These are phyloP conservation scores for Reinhardtius hippoglossoides DNA, from an alignment of 2,113 vertebrate genomes.

Conservation along the genomic window DNA sequence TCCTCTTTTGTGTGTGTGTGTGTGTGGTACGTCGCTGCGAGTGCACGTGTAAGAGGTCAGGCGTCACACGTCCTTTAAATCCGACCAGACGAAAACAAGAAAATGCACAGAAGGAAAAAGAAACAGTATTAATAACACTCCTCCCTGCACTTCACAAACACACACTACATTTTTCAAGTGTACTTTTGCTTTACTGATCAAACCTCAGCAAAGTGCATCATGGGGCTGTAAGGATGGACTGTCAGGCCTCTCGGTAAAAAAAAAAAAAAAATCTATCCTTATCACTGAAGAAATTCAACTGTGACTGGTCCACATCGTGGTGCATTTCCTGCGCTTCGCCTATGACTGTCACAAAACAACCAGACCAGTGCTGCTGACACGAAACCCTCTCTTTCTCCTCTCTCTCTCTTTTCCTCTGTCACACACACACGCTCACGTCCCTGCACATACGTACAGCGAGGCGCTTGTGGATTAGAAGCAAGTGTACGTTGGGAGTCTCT, in stretches of 20 bases:
- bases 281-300: constrained; percentile 74
- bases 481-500: constrained; percentile 65
- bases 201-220: constrained; percentile 36
- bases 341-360: constrained; percentile 75
- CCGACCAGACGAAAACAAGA: constrained; percentile 3
- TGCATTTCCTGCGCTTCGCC: constrained; percentile 69
- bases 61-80: constrained; percentile 29
- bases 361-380: constrained; percentile 57
- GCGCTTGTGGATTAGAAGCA: constrained; percentile 69
- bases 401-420: constrained; percentile 11
- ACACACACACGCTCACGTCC: constrained; percentile 17
- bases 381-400: constrained; percentile 17
- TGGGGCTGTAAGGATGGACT: constrained; percentile 42
- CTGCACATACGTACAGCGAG: constrained; percentile 17
- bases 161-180: neutral
- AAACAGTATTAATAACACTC: constrained; percentile 6
- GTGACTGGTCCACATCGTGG: constrained; percentile 67
- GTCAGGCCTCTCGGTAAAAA: constrained; percentile 28
- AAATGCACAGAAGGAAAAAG: neutral
- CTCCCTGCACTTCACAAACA: neutral
- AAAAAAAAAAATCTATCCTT: constrained; percentile 67
- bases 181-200: constrained; percentile 45
- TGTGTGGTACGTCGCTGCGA: constrained; percentile 22
- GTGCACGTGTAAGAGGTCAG: constrained; percentile 48
- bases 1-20: constrained; percentile 4